Evolutionary conservation across 2,888 invertebrate species (phyloP).

Genomic region (Colostygia pectinataria): DNA sequence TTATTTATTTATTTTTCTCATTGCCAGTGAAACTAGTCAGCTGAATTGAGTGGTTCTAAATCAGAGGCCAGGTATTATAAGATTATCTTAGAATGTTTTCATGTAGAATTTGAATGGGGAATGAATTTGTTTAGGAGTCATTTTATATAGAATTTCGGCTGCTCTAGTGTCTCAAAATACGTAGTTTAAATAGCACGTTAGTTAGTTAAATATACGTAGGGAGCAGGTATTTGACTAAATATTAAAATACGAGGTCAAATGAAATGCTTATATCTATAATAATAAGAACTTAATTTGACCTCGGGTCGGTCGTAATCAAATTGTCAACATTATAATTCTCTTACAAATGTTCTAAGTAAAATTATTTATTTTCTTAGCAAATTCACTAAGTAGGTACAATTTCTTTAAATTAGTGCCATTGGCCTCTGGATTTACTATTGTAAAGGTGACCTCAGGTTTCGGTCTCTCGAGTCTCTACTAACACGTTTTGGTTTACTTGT

Average conservation of each 20-base stretch:
- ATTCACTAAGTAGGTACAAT: neutral
- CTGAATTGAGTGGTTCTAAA: neutral
- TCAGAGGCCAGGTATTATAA: conserved; percentile 10
- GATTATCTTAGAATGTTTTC: conserved; percentile 11
- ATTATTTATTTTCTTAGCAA: neutral
- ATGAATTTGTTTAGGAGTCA: conserved; percentile 5
- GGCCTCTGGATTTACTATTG: neutral
- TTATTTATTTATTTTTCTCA: too few species aligned
- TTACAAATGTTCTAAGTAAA: neutral
- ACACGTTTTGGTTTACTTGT: conserved; percentile 10
- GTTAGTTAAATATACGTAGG: too few species aligned
- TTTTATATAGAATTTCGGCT: neutral
- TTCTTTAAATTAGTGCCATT: conserved; percentile 1
- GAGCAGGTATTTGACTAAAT: too few species aligned
- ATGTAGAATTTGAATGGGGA: conserved; percentile 5
- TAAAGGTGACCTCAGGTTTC: conserved; percentile 5
- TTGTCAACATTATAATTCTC: too few species aligned
- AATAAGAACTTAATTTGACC: too few species aligned
- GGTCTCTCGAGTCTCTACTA: neutral
- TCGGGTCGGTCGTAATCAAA: too few species aligned
- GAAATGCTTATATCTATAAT: too few species aligned
- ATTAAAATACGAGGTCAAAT: too few species aligned
- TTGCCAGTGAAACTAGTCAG: too few species aligned
- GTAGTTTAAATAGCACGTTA: too few species aligned
- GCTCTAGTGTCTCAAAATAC: too few species aligned